Evolutionary conservation across 2,113 vertebrate species (phyloP), one percentile per base, ranked within the genome.

Genomic region (Asarcornis scutulata): DNA sequence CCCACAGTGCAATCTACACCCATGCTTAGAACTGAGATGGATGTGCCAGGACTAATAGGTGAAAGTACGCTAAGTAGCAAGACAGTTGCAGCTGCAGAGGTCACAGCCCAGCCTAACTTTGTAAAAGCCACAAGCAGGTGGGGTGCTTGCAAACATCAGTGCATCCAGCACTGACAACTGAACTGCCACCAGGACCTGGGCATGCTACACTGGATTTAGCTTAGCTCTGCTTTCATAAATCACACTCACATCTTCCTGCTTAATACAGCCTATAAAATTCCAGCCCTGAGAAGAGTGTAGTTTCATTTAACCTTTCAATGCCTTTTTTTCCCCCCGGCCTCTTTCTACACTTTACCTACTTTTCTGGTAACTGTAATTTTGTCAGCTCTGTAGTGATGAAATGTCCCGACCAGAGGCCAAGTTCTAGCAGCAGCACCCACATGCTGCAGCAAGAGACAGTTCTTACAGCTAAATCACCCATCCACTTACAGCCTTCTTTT

Each of bases 1-100:
- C 14, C 53, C 58, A 16, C 21, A 5, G 17, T 31, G 63, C 74
- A n/a, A 31, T 4, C 42, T 12, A 17, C 63, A 44, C 60, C 73
- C 18, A 7, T 9, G 17, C 31, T 11, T 9, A 26, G n/a, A 29
- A 1, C 13, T 18, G 36, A 25, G 21, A 72, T 0, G 32, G 53
- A 63, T 5, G 23, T 16, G 55, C 21, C 44, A 60, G 38, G 71
- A 34, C 38, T 59, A 46, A 32, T 0, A 50, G 4, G 14, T 17
- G 56, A 10, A 74, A 48, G 12, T 0, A 36, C 22, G 10, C 5
- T 4, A 18, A 26, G 34, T 0, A 67, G 7, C 62, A 56, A 38
- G 17, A 0, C 1, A 8, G n/a, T 1, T 25, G 38, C 44, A 90
- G 58, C 18, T 21, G 25, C 42, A 12, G 0, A 44, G 32, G 8